Base-by-base conservation (phyloP, 2,888 invertebrate species). In the Lydus trimaculatus region DNA sequence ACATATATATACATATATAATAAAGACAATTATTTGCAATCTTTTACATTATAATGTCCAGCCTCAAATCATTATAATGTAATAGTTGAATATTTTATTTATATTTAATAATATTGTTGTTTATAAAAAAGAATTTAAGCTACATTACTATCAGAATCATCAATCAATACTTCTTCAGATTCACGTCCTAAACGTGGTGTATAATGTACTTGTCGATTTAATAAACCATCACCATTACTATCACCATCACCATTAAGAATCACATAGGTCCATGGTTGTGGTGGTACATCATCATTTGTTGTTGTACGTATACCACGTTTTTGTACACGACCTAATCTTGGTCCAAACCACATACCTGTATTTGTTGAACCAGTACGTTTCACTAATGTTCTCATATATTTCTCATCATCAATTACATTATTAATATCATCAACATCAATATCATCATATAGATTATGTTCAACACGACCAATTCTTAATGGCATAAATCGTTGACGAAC, bases 291-390 rank as follows among this genome's bases (percentile, higher is more conserved):
- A 62, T 72, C 64, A 58, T 2, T n/a, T n/a, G n/a, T 43, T 13
- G 15, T 52, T 28, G 39, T 43, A 52, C 13, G 20, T 31, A 28
- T 61, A 31, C 63, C 64, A 13, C 72, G 63, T 61, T 72, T 72
- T 58, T 72, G 72, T 63, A 72, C 48, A 8, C 76, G 67, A 0
- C 75, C 76, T 58, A 75, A 64, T 56, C 76, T 60, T 11, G 76
- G 76, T 9, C 76, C 76, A 61, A 76, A 76, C 76, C 76, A 76
- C 70, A 87, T 86, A 13, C 87, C 80, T 15, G 86, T 86, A 13
- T 86, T 87, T 2, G 81, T 85, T 28, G 85, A 85, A 33, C 84
- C 86, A 48, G 69, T 74, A 58, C 71, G 73, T 20, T 73, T 77
- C 48, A 81, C 81, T 48, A 2, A 9, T 20, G 48, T 48, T 9